Percentiles rank a stretch among this genome's conserved stretches.
phyloP scores from a whole-genome alignment of 2,797 vertebrate genomes.

The Poecilia wingei region DNA sequence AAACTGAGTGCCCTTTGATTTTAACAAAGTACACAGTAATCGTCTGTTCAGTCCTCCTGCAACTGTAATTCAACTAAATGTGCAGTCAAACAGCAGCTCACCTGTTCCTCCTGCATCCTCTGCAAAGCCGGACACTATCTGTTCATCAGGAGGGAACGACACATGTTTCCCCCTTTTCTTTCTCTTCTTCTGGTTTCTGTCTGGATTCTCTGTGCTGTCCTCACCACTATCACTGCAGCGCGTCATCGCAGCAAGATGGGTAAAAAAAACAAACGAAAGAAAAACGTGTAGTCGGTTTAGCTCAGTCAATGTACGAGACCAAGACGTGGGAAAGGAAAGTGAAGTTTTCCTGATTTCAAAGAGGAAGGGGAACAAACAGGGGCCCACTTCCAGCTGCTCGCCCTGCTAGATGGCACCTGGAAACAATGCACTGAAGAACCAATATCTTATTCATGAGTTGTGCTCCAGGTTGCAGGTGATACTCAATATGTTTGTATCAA shows the following conservation, averaged over 20 bases:
- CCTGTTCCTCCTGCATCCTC: constrained; percentile 63
- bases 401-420: constrained; percentile 42
- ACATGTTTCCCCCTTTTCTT: constrained; percentile 73
- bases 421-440: constrained; percentile 54
- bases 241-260: constrained; percentile 58
- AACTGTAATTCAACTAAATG: background rate
- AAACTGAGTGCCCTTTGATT: background rate
- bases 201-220: constrained; percentile 25
- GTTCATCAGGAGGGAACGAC: constrained; percentile 81
- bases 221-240: constrained; percentile 51
- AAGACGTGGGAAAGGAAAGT: constrained; percentile 8
- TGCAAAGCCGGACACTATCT: constrained; percentile 79
- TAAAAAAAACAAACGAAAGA: background rate
- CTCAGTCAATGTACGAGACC: constrained; percentile 1
- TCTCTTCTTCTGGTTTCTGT: constrained; percentile 55
- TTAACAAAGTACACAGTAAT: background rate
- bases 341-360: constrained; percentile 23
- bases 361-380: constrained; percentile 14
- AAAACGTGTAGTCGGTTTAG: constrained; percentile 11
- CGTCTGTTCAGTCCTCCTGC: background rate
- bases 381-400: constrained; percentile 18
- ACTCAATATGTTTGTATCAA: constrained; percentile 63
- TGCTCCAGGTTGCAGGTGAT: constrained; percentile 46
- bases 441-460: constrained; percentile 78
- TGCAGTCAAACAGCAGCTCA: constrained; percentile 52